Percentiles rank a stretch among this genome's conserved stretches.
Conservation (phyloP, 2,888 invertebrate genomes). For the Phragmatobia fuliginosa region DNA sequence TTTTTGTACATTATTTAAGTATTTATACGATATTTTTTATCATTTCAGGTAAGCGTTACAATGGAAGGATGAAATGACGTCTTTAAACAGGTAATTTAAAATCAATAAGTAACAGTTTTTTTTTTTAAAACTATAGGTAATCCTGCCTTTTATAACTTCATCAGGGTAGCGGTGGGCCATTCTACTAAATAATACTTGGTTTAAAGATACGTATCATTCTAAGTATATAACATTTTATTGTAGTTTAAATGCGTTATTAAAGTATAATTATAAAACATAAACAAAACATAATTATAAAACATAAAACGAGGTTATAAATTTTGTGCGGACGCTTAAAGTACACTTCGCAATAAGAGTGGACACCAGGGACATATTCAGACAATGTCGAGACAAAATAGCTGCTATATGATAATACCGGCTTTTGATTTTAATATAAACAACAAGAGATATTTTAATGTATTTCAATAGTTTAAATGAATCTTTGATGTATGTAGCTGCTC, state of each 20-base stretch:
- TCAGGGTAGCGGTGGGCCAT: no score
- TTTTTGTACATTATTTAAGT: conserved; percentile 17
- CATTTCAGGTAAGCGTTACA: conserved; percentile 43
- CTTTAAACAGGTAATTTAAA: no score
- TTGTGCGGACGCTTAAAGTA: conserved; percentile 66
- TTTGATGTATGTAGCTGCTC: background rate
- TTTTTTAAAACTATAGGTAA: no score
- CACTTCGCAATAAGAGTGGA: conserved; percentile 60
- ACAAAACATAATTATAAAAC: conserved; percentile 57
- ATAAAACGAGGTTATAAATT: conserved; percentile 64
- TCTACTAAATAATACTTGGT: no score
- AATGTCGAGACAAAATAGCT: conserved; percentile 16
- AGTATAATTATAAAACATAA: conserved; percentile 58
- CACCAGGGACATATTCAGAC: conserved; percentile 66
- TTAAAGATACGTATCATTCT: no score
- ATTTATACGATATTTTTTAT: conserved; percentile 27
- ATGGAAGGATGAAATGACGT: background rate
- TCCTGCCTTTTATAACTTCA: no score
- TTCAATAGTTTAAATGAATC: background rate
- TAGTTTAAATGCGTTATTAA: conserved; percentile 41
- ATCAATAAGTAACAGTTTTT: no score
- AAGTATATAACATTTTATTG: background rate
- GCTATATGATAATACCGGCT: conserved; percentile 53
- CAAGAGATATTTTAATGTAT: background rate
- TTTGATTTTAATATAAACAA: conserved; percentile 9